Conservation (phyloP, 2,113 vertebrate genomes). For the Hippotragus niger region DNA sequence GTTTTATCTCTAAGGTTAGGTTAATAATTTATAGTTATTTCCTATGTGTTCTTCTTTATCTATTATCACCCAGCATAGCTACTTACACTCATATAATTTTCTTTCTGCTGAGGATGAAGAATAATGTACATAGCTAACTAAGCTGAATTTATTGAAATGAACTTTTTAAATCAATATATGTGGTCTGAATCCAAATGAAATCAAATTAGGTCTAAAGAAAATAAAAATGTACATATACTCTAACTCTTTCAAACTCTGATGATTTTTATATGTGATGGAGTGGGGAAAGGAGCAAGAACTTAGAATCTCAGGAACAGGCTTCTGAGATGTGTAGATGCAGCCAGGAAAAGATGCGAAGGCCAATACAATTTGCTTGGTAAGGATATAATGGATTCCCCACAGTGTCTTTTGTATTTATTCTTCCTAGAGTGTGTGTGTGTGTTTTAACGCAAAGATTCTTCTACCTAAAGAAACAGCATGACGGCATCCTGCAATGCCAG, state of each 20-base stretch:
- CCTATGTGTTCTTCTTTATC: background rate
- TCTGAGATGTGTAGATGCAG: background rate
- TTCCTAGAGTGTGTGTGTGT: background rate
- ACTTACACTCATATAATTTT: background rate
- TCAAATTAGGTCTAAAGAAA: constrained; percentile 22
- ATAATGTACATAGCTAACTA: background rate
- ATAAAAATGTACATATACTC: background rate
- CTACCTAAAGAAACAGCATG: background rate
- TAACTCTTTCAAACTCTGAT: background rate
- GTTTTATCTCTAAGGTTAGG: background rate
- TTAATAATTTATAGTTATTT: background rate
- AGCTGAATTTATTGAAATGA: background rate
- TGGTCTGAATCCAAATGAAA: constrained; percentile 15
- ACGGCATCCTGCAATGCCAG: background rate
- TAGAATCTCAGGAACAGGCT: background rate
- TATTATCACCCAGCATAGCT: background rate
- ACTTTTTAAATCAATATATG: background rate
- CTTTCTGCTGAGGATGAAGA: background rate
- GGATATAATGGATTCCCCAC: background rate
- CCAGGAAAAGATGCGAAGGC: background rate
- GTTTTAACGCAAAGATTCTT: background rate
- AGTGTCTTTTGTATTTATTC: background rate
- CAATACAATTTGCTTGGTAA: background rate
- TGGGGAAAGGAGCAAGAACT: background rate
- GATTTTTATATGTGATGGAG: background rate